These are phyloP conservation scores for Miopithecus talapoin DNA, from an alignment of 2,797 vertebrate genomes.

Conservation along the genomic window DNA sequence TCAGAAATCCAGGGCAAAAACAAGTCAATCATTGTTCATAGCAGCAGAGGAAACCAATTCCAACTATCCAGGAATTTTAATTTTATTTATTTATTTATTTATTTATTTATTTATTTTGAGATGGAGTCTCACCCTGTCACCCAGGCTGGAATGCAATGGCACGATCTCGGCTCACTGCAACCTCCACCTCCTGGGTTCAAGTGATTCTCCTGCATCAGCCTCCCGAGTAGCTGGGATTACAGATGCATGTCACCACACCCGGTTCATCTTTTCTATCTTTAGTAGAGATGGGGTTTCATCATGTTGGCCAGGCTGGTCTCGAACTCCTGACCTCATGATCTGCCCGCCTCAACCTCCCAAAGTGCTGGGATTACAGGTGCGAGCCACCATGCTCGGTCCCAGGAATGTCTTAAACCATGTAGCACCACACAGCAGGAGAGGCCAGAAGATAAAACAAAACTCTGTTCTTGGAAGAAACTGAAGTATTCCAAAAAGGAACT, in stretches of 20 bases:
- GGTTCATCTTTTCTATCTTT: background rate
- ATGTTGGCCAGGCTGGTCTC: background rate
- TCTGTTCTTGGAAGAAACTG: background rate
- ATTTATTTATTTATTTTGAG: too few relatives aligned
- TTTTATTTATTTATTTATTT: too few relatives aligned
- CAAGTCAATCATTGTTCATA: background rate
- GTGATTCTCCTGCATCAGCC: background rate
- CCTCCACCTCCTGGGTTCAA: background rate
- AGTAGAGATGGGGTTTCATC: background rate
- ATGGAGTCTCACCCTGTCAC: background rate
- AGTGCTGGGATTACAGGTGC: background rate
- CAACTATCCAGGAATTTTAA: background rate
- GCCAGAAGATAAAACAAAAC: background rate
- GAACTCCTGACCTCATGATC: background rate
- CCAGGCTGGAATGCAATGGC: background rate
- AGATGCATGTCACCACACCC: background rate
- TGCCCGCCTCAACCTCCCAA: background rate
- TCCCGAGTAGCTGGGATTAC: background rate
- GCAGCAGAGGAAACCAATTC: background rate
- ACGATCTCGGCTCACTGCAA: background rate
- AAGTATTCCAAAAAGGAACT: background rate
- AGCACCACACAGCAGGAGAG: background rate
- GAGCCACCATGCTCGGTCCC: background rate
- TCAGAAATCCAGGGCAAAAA: background rate
- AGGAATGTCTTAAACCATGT: background rate